These are phyloP conservation scores for Phoenicopterus ruber DNA, from an alignment of 2,113 vertebrate species.

Conservation along the genomic window DNA sequence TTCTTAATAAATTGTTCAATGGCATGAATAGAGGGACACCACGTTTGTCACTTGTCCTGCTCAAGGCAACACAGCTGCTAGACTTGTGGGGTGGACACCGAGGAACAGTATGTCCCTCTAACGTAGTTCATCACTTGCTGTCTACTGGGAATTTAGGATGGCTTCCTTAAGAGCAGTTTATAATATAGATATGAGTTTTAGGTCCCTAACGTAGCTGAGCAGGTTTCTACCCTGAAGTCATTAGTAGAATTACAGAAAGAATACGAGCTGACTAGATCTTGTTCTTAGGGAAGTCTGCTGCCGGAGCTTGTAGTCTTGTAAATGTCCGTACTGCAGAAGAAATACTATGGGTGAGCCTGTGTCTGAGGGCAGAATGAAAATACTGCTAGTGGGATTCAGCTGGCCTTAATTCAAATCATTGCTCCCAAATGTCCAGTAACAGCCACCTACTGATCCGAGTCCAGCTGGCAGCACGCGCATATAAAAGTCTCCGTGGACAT, in stretches of 20 bases:
- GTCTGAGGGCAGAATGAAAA: constrained; percentile 13
- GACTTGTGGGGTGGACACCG: neutral
- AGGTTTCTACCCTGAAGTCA: neutral
- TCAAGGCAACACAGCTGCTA: neutral
- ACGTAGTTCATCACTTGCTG: neutral
- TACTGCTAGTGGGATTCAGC: constrained; percentile 26
- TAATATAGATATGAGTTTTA: neutral
- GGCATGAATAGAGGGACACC: neutral
- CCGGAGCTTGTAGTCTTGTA: neutral
- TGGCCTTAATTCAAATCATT: constrained; percentile 43
- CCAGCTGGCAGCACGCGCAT: constrained; percentile 30
- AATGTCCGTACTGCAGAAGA: neutral
- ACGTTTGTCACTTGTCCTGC: neutral
- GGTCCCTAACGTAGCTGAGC: neutral
- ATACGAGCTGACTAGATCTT: neutral
- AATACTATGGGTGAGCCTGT: neutral
- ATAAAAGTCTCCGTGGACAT: constrained; percentile 1
- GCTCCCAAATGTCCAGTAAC: constrained; percentile 51
- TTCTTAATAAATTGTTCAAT: neutral
- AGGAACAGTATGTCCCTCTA: neutral
- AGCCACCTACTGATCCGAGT: constrained; percentile 42
- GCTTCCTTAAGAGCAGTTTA: neutral
- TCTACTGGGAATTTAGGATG: neutral
- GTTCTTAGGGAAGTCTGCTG: neutral
- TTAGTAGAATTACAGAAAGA: neutral